phyloP scores from a whole-genome alignment of 2,888 invertebrate species.

The Callyntrura sp. region DNA sequence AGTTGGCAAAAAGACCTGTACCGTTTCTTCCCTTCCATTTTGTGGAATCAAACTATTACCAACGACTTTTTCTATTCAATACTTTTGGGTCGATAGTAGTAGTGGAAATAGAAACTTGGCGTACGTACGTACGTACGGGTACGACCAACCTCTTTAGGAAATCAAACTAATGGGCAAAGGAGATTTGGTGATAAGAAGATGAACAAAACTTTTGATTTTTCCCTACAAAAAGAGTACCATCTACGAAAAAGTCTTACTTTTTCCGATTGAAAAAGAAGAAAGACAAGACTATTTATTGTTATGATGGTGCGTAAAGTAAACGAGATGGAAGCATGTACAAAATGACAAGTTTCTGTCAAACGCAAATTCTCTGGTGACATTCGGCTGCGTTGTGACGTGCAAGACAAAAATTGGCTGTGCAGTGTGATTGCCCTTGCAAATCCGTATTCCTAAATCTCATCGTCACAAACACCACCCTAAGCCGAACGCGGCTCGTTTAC shows the following conservation, averaged over 20 bases:
- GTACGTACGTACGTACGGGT: no score
- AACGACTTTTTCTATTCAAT: constrained; percentile 32
- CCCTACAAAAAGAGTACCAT: constrained; percentile 41
- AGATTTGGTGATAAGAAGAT: constrained; percentile 19
- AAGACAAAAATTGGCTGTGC: constrained; percentile 3
- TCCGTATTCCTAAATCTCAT: no score
- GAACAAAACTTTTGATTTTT: constrained; percentile 39
- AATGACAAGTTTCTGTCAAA: constrained; percentile 48
- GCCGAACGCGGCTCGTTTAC: no score
- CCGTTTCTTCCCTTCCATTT: constrained; percentile 10
- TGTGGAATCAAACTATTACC: constrained; percentile 24
- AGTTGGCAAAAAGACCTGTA: constrained; percentile 22
- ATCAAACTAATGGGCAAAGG: not conserved
- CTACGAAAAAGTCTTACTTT: no score
- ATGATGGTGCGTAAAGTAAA: no score
- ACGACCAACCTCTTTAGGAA: no score
- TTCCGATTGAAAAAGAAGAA: constrained; percentile 50
- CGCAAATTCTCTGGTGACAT: no score
- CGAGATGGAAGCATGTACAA: not conserved
- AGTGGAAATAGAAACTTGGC: no score
- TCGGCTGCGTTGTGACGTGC: no score
- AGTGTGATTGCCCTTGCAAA: not conserved
- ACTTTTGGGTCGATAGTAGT: not conserved
- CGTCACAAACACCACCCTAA: no score
- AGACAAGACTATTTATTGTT: constrained; percentile 2